phyloP scores from a whole-genome alignment of 2,888 invertebrate genomes.

The Eupithecia tripunctaria region DNA sequence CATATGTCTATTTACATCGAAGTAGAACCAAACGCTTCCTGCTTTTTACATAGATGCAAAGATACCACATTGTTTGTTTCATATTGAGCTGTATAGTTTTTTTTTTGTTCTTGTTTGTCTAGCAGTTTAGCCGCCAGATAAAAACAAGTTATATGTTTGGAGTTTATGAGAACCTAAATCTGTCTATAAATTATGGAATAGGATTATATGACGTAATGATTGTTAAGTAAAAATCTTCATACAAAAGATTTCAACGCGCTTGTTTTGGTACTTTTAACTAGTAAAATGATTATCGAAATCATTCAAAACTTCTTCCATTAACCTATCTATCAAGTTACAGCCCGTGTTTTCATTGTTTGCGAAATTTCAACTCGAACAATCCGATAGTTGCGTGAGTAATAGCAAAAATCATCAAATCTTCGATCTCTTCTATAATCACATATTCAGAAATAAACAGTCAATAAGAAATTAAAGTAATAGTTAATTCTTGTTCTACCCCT shows the following conservation, averaged over 20 bases:
- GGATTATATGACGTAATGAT: background rate
- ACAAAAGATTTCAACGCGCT: slow-evolving; percentile 25
- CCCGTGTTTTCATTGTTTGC: background rate
- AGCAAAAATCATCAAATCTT: background rate
- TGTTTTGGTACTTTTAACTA: background rate
- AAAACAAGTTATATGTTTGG: background rate
- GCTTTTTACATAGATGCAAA: slow-evolving; percentile 13
- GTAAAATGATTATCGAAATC: background rate
- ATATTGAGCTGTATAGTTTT: slow-evolving; percentile 9
- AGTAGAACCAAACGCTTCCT: slow-evolving; percentile 31
- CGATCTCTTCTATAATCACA: background rate
- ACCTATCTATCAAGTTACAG: background rate
- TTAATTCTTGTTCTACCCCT: too few relatives aligned
- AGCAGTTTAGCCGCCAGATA: background rate
- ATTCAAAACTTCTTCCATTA: background rate
- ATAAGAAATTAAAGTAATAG: too few relatives aligned
- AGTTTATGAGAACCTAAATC: background rate
- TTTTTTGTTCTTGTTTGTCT: background rate
- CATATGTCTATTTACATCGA: slow-evolving; percentile 45
- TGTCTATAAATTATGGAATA: background rate
- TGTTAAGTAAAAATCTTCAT: background rate
- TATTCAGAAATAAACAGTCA: background rate
- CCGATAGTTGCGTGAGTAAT: background rate
- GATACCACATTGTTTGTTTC: slow-evolving; percentile 30
- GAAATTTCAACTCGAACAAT: background rate